A percentile compares a stretch with the other conserved stretches of the same genome.
These are phyloP conservation scores for Hyposmocoma kahamanoa DNA, from an alignment of 1,140 invertebrate species.

Conservation along the genomic window DNA sequence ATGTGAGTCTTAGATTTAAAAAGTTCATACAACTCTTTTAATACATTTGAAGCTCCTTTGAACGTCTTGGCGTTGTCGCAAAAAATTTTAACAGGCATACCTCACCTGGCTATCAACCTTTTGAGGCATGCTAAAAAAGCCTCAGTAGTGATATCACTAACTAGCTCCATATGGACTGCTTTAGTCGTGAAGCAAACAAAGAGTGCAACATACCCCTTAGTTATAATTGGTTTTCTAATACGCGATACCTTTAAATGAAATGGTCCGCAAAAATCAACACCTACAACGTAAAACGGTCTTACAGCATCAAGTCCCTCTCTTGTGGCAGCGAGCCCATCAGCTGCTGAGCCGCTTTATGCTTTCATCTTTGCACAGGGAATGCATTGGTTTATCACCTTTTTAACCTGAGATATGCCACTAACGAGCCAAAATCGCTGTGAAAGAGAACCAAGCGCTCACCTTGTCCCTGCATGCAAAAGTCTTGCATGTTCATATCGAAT, in stretches of 20 bases:
- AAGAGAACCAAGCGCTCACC: too few relatives aligned
- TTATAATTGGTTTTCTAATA: constrained; percentile 11
- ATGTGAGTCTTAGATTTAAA: constrained; percentile 1
- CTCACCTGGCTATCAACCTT: constrained; percentile 22
- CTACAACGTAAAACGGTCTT: constrained; percentile 32
- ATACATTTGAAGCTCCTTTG: constrained; percentile 6
- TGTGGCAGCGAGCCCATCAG: too few relatives aligned
- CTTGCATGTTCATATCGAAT: too few relatives aligned
- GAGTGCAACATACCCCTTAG: constrained; percentile 37
- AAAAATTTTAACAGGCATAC: constrained; percentile 6
- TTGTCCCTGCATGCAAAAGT: too few relatives aligned
- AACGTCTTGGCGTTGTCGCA: constrained; percentile 22
- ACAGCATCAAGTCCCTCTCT: too few relatives aligned
- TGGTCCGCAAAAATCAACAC: constrained; percentile 44
- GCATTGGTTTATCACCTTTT: too few relatives aligned
- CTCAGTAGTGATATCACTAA: constrained; percentile 30
- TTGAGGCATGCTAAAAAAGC: constrained; percentile 29
- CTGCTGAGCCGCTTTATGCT: too few relatives aligned
- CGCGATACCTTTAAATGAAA: constrained; percentile 21
- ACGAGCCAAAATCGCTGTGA: too few relatives aligned
- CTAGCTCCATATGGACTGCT: constrained; percentile 44
- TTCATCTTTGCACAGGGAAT: too few relatives aligned
- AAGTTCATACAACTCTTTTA: constrained; percentile 10
- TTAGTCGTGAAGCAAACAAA: constrained; percentile 45
- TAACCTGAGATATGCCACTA: too few relatives aligned